Percentiles rank a stretch among this genome's conserved stretches.
phyloP scores from a whole-genome alignment of 1,140 invertebrate genomes.

The Eupeodes corollae region DNA sequence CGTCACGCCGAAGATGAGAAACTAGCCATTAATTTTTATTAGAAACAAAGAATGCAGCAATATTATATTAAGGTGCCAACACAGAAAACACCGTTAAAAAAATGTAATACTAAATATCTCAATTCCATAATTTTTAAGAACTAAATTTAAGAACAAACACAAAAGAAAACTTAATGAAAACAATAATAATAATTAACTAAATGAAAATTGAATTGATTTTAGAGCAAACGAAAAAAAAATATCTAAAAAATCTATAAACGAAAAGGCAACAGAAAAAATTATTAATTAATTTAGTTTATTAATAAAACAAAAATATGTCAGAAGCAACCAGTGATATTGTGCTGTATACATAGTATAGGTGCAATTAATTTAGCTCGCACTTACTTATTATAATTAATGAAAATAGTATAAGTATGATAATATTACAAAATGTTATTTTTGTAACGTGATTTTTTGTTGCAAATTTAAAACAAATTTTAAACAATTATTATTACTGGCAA shows the following conservation, averaged over 20 bases:
- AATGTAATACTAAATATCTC: too few species aligned
- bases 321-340: slow-evolving; percentile 39
- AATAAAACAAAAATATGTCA: background rate
- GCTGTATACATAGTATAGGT: slow-evolving; percentile 39
- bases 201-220: slow-evolving; percentile 1
- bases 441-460: slow-evolving; percentile 30
- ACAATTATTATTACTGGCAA: slow-evolving; percentile 5
- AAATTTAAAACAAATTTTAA: slow-evolving; percentile 9
- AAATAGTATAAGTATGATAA: slow-evolving; percentile 1
- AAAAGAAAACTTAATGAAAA: too few species aligned
- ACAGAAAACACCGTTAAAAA: too few species aligned
- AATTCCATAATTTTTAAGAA: too few species aligned
- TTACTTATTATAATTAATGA: slow-evolving; percentile 23
- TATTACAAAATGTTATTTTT: slow-evolving; percentile 11
- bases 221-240: slow-evolving; percentile 10
- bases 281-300: background rate
- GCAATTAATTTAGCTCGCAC: slow-evolving; percentile 37
- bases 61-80: too few species aligned
- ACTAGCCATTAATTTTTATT: slow-evolving; percentile 20
- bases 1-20: slow-evolving; percentile 52
- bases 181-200: too few species aligned
- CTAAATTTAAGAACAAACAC: too few species aligned
- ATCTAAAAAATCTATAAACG: background rate
- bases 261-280: too few species aligned
- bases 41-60: slow-evolving; percentile 1